Base-by-base conservation (phyloP, 1,140 invertebrate genomes). In the Trachymyrmex septentrionalis region DNA sequence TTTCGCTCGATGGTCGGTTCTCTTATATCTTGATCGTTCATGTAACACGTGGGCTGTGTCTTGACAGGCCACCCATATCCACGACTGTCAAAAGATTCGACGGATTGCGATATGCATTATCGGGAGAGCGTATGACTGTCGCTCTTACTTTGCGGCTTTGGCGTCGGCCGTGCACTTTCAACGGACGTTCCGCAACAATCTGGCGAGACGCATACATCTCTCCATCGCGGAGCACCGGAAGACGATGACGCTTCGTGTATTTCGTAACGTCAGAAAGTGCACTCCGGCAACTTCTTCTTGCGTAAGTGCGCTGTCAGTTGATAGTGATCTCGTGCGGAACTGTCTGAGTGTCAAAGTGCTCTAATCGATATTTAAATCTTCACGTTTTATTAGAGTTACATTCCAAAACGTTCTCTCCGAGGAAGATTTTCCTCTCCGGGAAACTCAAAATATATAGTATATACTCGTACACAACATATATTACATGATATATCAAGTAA, bases 71-170 rank as follows among this genome's bases (percentile, higher is more conserved):
- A 61, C 55, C 67, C 44, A 34, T 67, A 86, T 9, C 57, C 30
- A 38, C 61, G 48, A 71, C 77, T 50, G 76, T 61, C 30, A 50
- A 66, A 86, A 19, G 53, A 69, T 50, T 53, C 67, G 76, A 72
- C 30, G 76, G 57, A 81, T 86, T 44, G 76, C 55, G 77, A 86
- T 86, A 86, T 82, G 67, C 78, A 82, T 86, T 86, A 86, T 86
- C 67, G 85, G 44, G 38, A 53, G 80, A 86, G 57, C 48, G 78
- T 86, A 73, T 16, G 59, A 81, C 78, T 82, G 85, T 86, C 85
- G 67, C 61, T 84, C 77, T 82, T 81, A 86, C 77, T 82, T 86
- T 67, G 64, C 50, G 66, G 77, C 66, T 82, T 82, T 72, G 55
- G 55, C 55, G 55, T 44, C 48, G 64, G 30, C 72, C 48, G 66